phyloP scores from a whole-genome alignment of 2,113 vertebrate species.

The Pseudorectes ferrugineus region DNA sequence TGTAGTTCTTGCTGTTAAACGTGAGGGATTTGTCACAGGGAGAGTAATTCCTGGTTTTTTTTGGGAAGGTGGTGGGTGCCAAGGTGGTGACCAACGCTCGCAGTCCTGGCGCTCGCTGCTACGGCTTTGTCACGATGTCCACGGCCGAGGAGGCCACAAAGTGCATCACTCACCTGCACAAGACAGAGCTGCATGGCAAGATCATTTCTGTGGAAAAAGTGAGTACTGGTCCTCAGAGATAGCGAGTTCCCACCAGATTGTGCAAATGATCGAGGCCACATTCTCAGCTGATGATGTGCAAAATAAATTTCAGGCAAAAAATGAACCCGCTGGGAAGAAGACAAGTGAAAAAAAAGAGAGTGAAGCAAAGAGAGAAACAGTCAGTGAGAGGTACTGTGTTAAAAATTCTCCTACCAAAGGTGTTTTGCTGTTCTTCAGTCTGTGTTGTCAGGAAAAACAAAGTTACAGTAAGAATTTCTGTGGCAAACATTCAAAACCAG shows the following conservation, averaged over 20 bases:
- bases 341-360: conserved; percentile 81
- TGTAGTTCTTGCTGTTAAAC: neutral
- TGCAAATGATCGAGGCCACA: neutral
- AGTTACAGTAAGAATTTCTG: neutral
- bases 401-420: conserved; percentile 66
- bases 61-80: conserved; percentile 88
- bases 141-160: conserved; percentile 90
- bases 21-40: neutral
- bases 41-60: neutral
- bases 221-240: neutral
- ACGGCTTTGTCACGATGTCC: conserved; percentile 97
- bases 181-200: conserved; percentile 91
- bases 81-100: conserved; percentile 97
- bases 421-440: neutral
- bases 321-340: conserved; percentile 92
- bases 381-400: conserved; percentile 73
- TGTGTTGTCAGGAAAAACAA: neutral
- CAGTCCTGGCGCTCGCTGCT: conserved; percentile 94
- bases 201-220: conserved; percentile 98
- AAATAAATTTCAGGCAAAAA: conserved; percentile 85
- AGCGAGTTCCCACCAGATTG: fast-evolving
- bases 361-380: conserved; percentile 79
- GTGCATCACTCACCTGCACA: conserved; percentile 90
- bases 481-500: neutral
- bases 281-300: neutral